Base-by-base conservation (phyloP, 1,140 invertebrate genomes). In the Monochamus saltuarius region DNA sequence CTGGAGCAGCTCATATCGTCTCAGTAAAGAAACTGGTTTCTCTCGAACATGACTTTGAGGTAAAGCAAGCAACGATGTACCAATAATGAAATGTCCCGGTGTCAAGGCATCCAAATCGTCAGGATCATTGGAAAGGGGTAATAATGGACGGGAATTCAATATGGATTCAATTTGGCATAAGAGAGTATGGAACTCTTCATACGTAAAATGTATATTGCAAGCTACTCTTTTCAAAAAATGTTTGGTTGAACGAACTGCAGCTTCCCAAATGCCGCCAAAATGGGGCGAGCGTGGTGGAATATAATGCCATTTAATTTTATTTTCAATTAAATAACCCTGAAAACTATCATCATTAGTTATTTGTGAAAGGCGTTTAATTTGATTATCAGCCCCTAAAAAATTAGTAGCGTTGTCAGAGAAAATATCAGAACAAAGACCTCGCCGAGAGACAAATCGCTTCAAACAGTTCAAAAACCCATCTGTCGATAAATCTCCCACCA, bases 211-310 rank as follows among this genome's bases (percentile, higher is more conserved):
- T 29, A 29, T 6, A 29, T 29, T 29, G 22, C 2, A 29, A 29
- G 22, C 22, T 29, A 29, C 22, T 29, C 71, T 34, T 22, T 22
- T 62, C 9, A 67, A 35, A 38, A 65, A 55, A 35, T 36, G 22
- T 42, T 74, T 59, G 50, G 65, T 17, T 37, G 53, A 43, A 38
- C 34, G 66, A 35, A 54, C 78, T 73, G 49, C 49, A 34, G 2
- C 19, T 40, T 54, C 16, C 74, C 61, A 78, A 16, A 67, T 64
- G 1, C 76, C 76, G 47, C 77, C 76, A 38, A 71, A 67, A 51
- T 76, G 67, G 1, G 70, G 64, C n/a, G 64, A 65, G 13, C 19
- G 0, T 1, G 73, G 72, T 11, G 68, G 70, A 35, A 70, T 77
- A 57, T 79, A 79, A 54, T 75, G 61, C 75, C 75, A 79, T 14